Base-by-base conservation (phyloP, 2,113 vertebrate genomes). In the Oryctolagus cuniculus region DNA sequence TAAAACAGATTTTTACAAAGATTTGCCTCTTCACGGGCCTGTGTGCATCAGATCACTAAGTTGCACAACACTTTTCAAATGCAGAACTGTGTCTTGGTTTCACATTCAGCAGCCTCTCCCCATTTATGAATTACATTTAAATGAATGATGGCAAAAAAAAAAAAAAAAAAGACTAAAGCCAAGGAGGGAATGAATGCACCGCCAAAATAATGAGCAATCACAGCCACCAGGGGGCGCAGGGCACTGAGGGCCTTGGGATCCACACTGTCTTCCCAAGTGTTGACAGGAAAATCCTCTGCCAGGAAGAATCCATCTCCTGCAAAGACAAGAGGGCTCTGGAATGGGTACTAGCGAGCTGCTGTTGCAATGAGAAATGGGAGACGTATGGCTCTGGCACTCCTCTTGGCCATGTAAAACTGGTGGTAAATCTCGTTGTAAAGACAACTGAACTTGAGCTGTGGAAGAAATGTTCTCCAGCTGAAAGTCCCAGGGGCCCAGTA, bases 51-150 rank as follows among this genome's bases (percentile, higher is more conserved):
- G 81, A 77, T 90, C 38, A 66, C 58, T 70, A 73, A 77, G 69
- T 58, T 51, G 25, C 70, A 55, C 51, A 31, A 36, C 38, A 44
- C 63, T 74, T 85, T 61, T 58, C 64, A 85, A 61, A 78, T 25
- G 6, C 88, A 51, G 66, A 67, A 49, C 66, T 2, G 53, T n/a
- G 84, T 24, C 80, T 72, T 69, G 86, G 73, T 49, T 93, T 94
- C 94, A 38, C 1, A 17, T 12, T 69, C 87, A 55, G 73, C 49
- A 90, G 69, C 70, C 53, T 90, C 67, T 88, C 94, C 51, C 36
- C 55, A 83, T 95, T 90, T 21, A 17, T 25, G 94, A 87, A 95
- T 36, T 24, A 77, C 92, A 85, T 85, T 95, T 89, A 90, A 96
- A 96, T 92, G 93, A 92, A 93, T 75, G 80, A 74, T 95, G 73